These are phyloP conservation scores for Lagopus leucura DNA, from an alignment of 2,113 vertebrate genomes.

Conservation along the genomic window DNA sequence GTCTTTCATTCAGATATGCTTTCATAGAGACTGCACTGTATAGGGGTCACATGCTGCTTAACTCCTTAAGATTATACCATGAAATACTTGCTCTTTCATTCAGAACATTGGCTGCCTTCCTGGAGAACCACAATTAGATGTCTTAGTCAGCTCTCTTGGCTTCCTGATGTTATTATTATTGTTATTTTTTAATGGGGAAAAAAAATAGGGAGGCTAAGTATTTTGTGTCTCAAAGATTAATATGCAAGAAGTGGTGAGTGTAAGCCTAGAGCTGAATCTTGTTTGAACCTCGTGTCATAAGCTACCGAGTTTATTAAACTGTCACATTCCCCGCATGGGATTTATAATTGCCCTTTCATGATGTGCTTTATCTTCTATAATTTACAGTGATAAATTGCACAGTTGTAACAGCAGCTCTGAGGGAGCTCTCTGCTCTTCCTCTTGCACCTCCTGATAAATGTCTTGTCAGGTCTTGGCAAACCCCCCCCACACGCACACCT, in stretches of 20 bases:
- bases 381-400: conserved; percentile 31
- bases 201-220: not conserved
- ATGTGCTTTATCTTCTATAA: not conserved
- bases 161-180: not conserved
- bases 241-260: not conserved
- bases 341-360: conserved; percentile 43
- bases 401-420: conserved; percentile 5
- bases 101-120: not conserved
- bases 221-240: not conserved
- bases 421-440: not conserved
- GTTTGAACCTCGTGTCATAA: not conserved
- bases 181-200: not conserved
- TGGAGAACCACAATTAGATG: not conserved
- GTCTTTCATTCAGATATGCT: not conserved
- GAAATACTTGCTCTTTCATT: not conserved
- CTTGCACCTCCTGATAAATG: conserved; percentile 14
- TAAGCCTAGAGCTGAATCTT: not conserved
- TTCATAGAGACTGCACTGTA: not conserved
- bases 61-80: not conserved
- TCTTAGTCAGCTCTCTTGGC: not conserved
- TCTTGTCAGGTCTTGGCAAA: conserved; percentile 43
- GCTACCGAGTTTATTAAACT: conserved; percentile 31
- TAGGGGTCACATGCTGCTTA: not conserved
- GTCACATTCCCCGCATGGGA: conserved; percentile 19
- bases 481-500: not conserved